Percentiles rank a stretch among this genome's conserved stretches.
Evolutionary conservation across 2,113 vertebrate species (phyloP).

Genomic region (Bostrychus sinensis): DNA sequence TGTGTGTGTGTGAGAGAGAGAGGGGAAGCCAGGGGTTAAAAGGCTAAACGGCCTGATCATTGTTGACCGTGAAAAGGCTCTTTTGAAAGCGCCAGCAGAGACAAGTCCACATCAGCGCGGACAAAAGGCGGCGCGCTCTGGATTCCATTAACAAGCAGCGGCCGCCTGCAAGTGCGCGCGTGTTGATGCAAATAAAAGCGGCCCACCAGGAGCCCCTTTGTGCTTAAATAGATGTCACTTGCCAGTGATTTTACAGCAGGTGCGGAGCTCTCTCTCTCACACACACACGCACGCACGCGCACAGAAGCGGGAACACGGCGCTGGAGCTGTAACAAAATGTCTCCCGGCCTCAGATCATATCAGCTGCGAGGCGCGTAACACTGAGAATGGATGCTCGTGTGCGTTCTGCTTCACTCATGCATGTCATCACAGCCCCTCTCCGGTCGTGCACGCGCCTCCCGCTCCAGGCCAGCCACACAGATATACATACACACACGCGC

Average conservation of each 20-base stretch:
- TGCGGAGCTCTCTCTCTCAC: constrained; percentile 45
- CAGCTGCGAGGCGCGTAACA: background rate
- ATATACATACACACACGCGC: too few species aligned
- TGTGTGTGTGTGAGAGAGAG: constrained; percentile 26
- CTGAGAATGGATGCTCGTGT: background rate
- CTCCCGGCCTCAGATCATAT: constrained; percentile 35
- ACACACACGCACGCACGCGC: background rate
- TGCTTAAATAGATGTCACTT: constrained; percentile 67
- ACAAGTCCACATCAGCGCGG: constrained; percentile 66
- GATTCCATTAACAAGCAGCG: constrained; percentile 61
- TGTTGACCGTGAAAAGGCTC: constrained; percentile 76
- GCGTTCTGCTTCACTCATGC: constrained; percentile 4
- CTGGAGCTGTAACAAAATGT: constrained; percentile 67
- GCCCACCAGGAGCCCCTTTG: constrained; percentile 46
- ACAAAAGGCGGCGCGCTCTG: constrained; percentile 70
- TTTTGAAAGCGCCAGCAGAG: constrained; percentile 72
- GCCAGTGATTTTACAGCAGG: constrained; percentile 70
- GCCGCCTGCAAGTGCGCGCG: constrained; percentile 19
- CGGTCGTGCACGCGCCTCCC: background rate
- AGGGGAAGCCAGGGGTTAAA: constrained; percentile 71
- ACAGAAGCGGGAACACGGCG: constrained; percentile 1
- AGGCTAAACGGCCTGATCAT: constrained; percentile 81
- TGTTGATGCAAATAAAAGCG: constrained; percentile 60
- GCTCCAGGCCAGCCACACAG: constrained; percentile 1
- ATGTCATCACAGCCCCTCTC: background rate